Base-by-base conservation (phyloP, 2,113 vertebrate species). In the Catharus fuscescens region DNA sequence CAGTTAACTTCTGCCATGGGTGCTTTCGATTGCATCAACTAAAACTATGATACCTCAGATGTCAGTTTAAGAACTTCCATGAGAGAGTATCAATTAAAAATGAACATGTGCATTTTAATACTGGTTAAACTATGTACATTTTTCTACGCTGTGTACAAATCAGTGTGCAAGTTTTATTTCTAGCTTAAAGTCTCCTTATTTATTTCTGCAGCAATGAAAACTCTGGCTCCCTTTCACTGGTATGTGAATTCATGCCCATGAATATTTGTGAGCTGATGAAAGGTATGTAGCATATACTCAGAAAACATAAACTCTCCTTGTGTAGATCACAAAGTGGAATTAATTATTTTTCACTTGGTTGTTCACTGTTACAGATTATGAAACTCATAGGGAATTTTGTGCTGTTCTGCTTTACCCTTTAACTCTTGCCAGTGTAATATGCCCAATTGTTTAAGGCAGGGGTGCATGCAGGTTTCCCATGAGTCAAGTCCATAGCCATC, bases 191-290 rank as follows among this genome's bases (percentile, higher is more conserved):
- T 61, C 73, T 90, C 59, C 45, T 38, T 92, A 23, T 93, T 96
- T 98, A 88, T 90, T 97, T 91, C 97, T 97, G 96, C 97, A 99
- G 99, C 81, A 98, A 99, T 97, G 98, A 98, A 97, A 98, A 98
- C 88, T 95, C 97, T 50, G 98, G 97, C 57, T 98, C 97, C 32
- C 97, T 99, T 86, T 98, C 98, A 90, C 93, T 99, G 90, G 98
- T 99, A 90, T 98, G 98, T 98, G 99, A 99, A 97, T 98, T 99
- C 95, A 99, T 98, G 98, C 98, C 99, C 86, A 98, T 99, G 98
- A 99, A 98, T 98, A 98, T 99, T 97, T 99, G 98, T 92, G 98
- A 99, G 94, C 97, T 98, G 84, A 99, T 99, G 88, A 98, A 96
- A 99, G 98, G 98, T 99, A 97, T 38, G 95, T 97, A 61, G 76